Evolutionary conservation across 2,888 invertebrate genomes (phyloP), one percentile per base, ranked within the genome.

Genomic region (Drosophila meridionalis): DNA sequence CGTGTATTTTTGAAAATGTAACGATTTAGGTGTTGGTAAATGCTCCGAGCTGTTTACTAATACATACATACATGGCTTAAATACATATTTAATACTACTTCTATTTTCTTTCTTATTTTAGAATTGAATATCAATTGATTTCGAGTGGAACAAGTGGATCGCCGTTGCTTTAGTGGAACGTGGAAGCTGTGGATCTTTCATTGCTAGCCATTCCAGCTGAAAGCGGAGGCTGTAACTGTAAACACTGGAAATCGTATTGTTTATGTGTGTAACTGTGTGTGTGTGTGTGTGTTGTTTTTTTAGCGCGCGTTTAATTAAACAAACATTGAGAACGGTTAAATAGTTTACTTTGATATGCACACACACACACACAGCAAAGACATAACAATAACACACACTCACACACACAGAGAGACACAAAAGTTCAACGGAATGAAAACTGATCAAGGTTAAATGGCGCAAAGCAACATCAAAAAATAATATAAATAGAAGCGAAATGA

Each of bases 371-470:
- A 28, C 26, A 45, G 42, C n/a, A 66, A 58, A 73, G 40, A 43
- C 57, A 73, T 63, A 50, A 34, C 50, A 50, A 32, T 34, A 32
- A 64, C 48, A 47, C 57, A 32, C 38, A 60, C 55, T 50, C 48
- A 47, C 57, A 32, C 38, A 60, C 55, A 52, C 36, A 53, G 20
- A 20, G 20, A 20, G 20, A 20, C 45, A 42, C 52, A 43, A 87
- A 81, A 89, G 89, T 89, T 83, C 83, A 83, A 83, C 84, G 84
- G 73, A 87, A 83, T 72, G 45, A 58, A 72, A 73, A 81, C 72
- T 66, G 81, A 83, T 87, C 83, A 83, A 83, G 83, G 83, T 83
- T 83, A 83, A 87, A 87, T 80, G 69, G 53, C 59, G 55, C 47
- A 73, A 70, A 65, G 67, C 78, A 68, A 52, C 36, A 60, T 50